Percentiles rank a stretch among this genome's conserved stretches.
Conservation (phyloP, 2,113 vertebrate species). For the Pelvicachromis taeniatus region DNA sequence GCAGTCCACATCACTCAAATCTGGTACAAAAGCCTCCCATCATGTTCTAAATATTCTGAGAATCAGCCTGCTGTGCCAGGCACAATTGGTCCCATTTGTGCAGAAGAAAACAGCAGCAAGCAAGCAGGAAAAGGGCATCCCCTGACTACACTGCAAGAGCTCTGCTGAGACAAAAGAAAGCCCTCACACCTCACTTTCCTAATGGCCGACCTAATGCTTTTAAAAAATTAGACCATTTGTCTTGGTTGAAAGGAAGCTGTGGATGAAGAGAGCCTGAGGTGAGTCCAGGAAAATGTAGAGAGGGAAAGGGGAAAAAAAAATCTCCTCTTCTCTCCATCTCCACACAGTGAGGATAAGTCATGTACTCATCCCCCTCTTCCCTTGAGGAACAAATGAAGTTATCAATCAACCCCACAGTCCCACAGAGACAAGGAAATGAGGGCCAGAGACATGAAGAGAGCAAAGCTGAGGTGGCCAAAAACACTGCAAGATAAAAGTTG, state of each 20-base stretch:
- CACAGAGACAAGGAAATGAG: constrained; percentile 35
- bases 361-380: constrained; percentile 33
- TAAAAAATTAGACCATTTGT: constrained; percentile 36
- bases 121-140: background rate
- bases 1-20: constrained; percentile 17
- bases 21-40: constrained; percentile 5
- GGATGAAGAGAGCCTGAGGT: constrained; percentile 24
- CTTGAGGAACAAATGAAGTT: constrained; percentile 66
- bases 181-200: constrained; percentile 18
- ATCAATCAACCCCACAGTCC: constrained; percentile 67
- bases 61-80: constrained; percentile 24
- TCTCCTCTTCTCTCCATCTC: background rate
- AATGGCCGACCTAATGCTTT: constrained; percentile 32
- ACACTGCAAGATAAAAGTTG: background rate
- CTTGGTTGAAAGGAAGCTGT: constrained; percentile 32
- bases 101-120: constrained; percentile 7
- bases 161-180: background rate
- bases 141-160: background rate
- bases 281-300: background rate
- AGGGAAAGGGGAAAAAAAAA: background rate
- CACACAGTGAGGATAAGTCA: constrained; percentile 36
- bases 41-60: constrained; percentile 7
- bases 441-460: constrained; percentile 20
- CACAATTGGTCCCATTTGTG: constrained; percentile 14
- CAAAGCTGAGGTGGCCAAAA: constrained; percentile 21